These are phyloP conservation scores for Phyto melanocephala DNA, from an alignment of 2,888 invertebrate genomes.

Conservation along the genomic window DNA sequence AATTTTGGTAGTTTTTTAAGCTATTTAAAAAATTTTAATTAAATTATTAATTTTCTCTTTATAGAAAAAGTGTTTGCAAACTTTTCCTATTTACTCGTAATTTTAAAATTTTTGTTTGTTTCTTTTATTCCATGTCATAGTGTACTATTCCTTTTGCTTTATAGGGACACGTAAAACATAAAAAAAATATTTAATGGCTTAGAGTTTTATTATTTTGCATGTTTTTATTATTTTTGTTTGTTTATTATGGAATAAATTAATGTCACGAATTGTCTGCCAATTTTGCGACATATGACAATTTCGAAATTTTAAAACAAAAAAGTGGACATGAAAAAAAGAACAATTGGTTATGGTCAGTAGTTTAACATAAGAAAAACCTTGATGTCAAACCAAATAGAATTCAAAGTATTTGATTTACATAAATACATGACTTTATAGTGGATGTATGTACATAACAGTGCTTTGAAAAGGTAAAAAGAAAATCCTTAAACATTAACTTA, in stretches of 20 bases:
- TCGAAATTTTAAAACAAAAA: constrained; percentile 3
- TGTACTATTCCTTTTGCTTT: neutral
- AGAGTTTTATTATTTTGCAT: neutral
- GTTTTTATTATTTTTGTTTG: neutral
- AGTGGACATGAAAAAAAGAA: constrained; percentile 24
- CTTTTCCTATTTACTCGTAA: too few species aligned
- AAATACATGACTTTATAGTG: too few species aligned
- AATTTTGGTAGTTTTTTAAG: too few species aligned
- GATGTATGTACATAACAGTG: too few species aligned
- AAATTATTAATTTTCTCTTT: too few species aligned
- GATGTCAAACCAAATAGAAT: neutral
- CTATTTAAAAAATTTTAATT: too few species aligned
- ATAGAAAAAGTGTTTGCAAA: too few species aligned
- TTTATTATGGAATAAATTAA: constrained; percentile 48
- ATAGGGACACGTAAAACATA: neutral
- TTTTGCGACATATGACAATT: constrained; percentile 38
- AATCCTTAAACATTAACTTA: too few species aligned
- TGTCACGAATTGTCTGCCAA: constrained; percentile 49
- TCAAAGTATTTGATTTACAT: neutral
- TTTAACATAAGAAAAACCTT: neutral
- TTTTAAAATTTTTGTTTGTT: neutral
- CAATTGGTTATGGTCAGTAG: constrained; percentile 24
- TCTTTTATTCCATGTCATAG: neutral
- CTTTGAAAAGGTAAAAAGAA: too few species aligned
- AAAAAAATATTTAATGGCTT: constrained; percentile 1